phyloP scores from a whole-genome alignment of 2,888 invertebrate species.

The Harpalus rufipes region DNA sequence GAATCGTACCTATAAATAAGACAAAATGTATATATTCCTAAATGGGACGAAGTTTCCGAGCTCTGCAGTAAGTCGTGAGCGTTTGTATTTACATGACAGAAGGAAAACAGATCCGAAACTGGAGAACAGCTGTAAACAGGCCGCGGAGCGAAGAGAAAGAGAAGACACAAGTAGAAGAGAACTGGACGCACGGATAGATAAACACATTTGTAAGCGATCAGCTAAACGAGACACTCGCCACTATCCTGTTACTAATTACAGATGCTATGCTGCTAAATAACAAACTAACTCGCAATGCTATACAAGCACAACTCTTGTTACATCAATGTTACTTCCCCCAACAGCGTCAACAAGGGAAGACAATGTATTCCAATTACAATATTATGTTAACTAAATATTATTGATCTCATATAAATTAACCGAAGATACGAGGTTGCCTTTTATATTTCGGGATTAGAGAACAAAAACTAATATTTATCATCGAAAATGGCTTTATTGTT shows the following conservation, averaged over 20 bases:
- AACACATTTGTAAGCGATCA: slow-evolving; percentile 39
- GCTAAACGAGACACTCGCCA: slow-evolving; percentile 40
- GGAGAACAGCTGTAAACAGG: slow-evolving; percentile 32
- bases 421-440: too few species aligned
- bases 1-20: too few species aligned
- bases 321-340: background rate
- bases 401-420: background rate
- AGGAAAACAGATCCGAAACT: slow-evolving; percentile 31
- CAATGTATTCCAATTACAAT: background rate
- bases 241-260: slow-evolving; percentile 52
- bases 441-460: too few species aligned
- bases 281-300: slow-evolving; percentile 30
- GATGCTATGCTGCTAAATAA: slow-evolving; percentile 37
- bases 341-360: background rate
- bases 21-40: too few species aligned
- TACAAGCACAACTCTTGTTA: slow-evolving; percentile 18
- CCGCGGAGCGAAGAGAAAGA: background rate
- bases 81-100: slow-evolving; percentile 29
- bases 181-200: slow-evolving; percentile 40
- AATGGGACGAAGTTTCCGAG: too few species aligned
- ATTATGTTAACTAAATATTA: background rate
- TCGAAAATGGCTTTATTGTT: too few species aligned
- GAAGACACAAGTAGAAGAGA: slow-evolving; percentile 22
- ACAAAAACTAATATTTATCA: too few species aligned
- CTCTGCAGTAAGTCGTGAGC: too few species aligned